These are phyloP conservation scores for Sphaerophoria taeniata DNA, from an alignment of 2,888 invertebrate species.

Conservation along the genomic window DNA sequence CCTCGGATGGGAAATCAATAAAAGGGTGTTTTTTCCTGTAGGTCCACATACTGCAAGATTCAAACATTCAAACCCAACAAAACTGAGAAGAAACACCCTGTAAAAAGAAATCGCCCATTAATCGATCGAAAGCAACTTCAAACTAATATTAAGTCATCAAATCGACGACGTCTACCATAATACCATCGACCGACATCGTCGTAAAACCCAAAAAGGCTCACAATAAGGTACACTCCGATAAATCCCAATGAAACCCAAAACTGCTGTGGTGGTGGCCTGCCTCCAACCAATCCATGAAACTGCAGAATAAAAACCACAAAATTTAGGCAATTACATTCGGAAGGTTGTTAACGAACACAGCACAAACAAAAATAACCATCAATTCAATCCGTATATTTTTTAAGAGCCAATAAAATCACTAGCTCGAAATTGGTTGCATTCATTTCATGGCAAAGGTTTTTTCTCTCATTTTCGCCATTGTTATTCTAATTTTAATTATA, in stretches of 20 bases:
- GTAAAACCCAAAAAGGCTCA: conserved; percentile 36
- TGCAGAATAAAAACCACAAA: conserved; percentile 29
- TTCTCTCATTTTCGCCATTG: conserved; percentile 37
- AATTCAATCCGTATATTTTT: conserved; percentile 13
- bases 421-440: conserved; percentile 1
- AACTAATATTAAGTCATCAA: conserved; percentile 71
- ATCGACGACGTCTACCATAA: conserved; percentile 36
- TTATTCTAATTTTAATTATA: conserved; percentile 68
- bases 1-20: not conserved
- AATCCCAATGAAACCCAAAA: not conserved
- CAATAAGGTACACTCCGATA: conserved; percentile 13
- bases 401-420: conserved; percentile 27
- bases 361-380: not conserved
- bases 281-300: not conserved
- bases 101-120: conserved; percentile 18
- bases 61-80: not conserved
- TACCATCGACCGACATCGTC: conserved; percentile 45
- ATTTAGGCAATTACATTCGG: conserved; percentile 25
- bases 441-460: not conserved
- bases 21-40: not conserved
- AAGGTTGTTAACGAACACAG: conserved; percentile 2
- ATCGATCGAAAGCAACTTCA: conserved; percentile 26
- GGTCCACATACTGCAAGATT: not conserved
- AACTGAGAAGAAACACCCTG: not conserved
- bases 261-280: not conserved